These are phyloP conservation scores for Osmerus mordax DNA, from an alignment of 2,113 vertebrate species.

Conservation along the genomic window DNA sequence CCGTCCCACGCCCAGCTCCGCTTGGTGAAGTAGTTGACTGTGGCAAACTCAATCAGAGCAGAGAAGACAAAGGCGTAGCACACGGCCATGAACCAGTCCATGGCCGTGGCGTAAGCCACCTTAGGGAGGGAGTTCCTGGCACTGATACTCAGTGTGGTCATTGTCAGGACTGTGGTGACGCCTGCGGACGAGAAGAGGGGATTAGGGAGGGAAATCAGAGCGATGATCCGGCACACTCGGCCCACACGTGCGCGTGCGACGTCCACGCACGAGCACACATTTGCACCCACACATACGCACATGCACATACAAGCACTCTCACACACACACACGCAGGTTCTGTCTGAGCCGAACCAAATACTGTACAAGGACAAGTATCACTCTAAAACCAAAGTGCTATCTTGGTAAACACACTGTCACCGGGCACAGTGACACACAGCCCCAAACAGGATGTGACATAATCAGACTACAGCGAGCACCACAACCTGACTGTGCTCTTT, in stretches of 20 bases:
- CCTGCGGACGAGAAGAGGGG: conserved; percentile 72
- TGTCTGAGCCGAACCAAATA: too few species aligned
- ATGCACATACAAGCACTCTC: too few species aligned
- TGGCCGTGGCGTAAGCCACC: conserved; percentile 98
- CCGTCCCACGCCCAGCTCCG: conserved; percentile 99
- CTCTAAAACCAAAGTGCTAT: too few species aligned
- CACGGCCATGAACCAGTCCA: conserved; percentile 99
- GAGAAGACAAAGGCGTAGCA: conserved; percentile 99
- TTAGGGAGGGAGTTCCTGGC: conserved; percentile 98
- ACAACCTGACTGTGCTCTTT: too few species aligned
- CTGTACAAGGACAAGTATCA: too few species aligned
- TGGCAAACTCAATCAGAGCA: conserved; percentile 98
- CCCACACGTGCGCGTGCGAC: too few species aligned
- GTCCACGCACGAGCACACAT: not conserved
- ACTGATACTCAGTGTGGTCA: conserved; percentile 99
- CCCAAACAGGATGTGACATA: too few species aligned
- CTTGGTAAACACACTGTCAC: too few species aligned
- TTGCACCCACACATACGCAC: not conserved
- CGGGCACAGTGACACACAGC: too few species aligned
- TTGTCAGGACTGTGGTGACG: conserved; percentile 97
- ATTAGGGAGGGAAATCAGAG: not conserved
- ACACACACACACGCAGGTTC: too few species aligned
- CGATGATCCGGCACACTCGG: not conserved
- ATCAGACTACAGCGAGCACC: too few species aligned
- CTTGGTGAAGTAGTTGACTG: conserved; percentile 99